Percentiles rank a stretch among this genome's conserved stretches.
Conservation (phyloP, 2,888 invertebrate genomes). For the Smittia sp. region DNA sequence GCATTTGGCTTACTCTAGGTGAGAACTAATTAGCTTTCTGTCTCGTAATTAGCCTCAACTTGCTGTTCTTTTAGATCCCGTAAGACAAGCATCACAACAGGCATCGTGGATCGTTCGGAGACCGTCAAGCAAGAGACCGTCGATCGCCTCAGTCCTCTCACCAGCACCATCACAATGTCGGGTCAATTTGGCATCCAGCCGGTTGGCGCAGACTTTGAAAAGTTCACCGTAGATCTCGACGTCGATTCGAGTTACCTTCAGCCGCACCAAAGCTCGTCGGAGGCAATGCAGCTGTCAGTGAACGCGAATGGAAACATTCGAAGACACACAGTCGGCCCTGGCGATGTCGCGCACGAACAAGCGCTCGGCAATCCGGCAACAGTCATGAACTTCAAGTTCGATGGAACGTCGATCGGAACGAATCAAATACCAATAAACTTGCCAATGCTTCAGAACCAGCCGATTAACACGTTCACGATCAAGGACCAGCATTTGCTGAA, state of each 20-base stretch:
- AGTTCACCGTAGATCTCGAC: slow-evolving; percentile 48
- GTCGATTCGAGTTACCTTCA: slow-evolving; percentile 46
- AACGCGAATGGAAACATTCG: slow-evolving; percentile 59
- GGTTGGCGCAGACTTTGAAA: slow-evolving; percentile 52
- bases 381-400: slow-evolving; percentile 44
- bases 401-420: slow-evolving; percentile 45
- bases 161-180: slow-evolving; percentile 46
- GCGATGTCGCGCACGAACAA: slow-evolving; percentile 83
- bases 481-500: slow-evolving; percentile 92
- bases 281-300: neutral
- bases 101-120: slow-evolving; percentile 58
- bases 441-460: slow-evolving; percentile 78
- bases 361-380: slow-evolving; percentile 56
- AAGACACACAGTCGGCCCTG: slow-evolving; percentile 90
- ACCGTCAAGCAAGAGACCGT: slow-evolving; percentile 51
- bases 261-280: neutral
- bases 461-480: slow-evolving; percentile 79
- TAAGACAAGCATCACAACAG: slow-evolving; percentile 63
- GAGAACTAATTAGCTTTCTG: no score
- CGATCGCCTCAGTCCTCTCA: slow-evolving; percentile 52
- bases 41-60: no score
- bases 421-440: slow-evolving; percentile 69
- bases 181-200: slow-evolving; percentile 42
- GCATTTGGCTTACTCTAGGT: slow-evolving; percentile 52
- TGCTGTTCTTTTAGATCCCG: slow-evolving; percentile 52